Base-by-base conservation (phyloP, 2,113 vertebrate species). In the Gymnocephalus cernua region DNA sequence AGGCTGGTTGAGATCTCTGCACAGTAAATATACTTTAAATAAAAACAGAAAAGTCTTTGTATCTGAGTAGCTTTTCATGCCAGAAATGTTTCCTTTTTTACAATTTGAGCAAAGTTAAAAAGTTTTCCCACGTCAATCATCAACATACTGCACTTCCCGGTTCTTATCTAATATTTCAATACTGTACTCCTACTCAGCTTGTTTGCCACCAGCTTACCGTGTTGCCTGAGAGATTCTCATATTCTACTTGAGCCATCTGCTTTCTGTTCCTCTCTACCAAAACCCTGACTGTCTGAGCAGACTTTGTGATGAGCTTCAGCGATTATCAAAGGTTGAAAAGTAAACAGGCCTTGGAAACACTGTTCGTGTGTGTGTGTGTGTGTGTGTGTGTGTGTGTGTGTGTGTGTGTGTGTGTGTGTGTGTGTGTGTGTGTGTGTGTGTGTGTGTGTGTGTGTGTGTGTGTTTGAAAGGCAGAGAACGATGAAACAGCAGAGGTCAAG, bases 191-290 rank as follows among this genome's bases (percentile, higher is more conserved):
- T 1, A 58, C 50, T 79, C 53, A 10, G 58, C 53, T 63, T 80
- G 53, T 83, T 91, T 89, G 48, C 51, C 23, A 10, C 58, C 16
- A 4, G 19, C 29, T 50, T 41, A 50, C 14, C 0, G 0, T 54
- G 25, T 38, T 54, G 13, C 38, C 73, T 70, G 21, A 50, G 29
- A 80, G 56, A 81, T 53, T 51, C 70, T 59, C 67, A 25, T 82
- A 47, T 61, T 78, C 48, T 44, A 6, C 56, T 76, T 4, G 18
- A 57, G 68, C 84, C 80, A 80, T 86, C 78, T 85, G 90, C 72
- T 85, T 74, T 56, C 35, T 62, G 45, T 67, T 70, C 27, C 27
- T 68, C 69, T 63, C 61, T 7, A 66, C 23, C 51, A 54, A 86
- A 53, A 58, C 51, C 71, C 61, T 13, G 35, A 79, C 68, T 85